These are phyloP conservation scores for Melinaea marsaeus DNA, from an alignment of 2,888 invertebrate genomes.

Conservation along the genomic window DNA sequence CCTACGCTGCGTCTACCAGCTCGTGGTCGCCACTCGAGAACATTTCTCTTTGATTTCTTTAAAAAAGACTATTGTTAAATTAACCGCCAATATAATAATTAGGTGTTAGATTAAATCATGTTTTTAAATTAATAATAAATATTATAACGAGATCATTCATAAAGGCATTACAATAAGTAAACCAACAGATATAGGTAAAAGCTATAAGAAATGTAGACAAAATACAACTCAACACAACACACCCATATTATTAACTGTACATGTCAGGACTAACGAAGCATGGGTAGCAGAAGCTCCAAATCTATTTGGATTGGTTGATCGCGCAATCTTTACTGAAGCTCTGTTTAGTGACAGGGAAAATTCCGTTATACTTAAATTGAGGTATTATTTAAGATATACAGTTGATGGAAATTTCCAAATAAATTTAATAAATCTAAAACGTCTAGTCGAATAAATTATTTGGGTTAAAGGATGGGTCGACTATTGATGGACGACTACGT, in stretches of 20 bases:
- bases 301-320: slow-evolving; percentile 16
- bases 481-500: not conserved
- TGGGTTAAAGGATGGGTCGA: not conserved
- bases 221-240: slow-evolving; percentile 21
- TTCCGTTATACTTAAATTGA: slow-evolving; percentile 19
- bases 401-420: slow-evolving; percentile 2
- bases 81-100: too few relatives aligned
- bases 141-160: too few relatives aligned
- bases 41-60: too few relatives aligned
- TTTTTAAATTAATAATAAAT: too few relatives aligned
- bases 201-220: slow-evolving; percentile 11
- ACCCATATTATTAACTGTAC: slow-evolving; percentile 5
- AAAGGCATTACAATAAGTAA: not conserved
- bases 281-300: not conserved
- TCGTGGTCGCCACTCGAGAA: too few relatives aligned
- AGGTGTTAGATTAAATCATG: too few relatives aligned
- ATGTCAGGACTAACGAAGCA: slow-evolving; percentile 3
- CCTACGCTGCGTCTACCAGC: too few relatives aligned
- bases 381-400: slow-evolving; percentile 14
- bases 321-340: slow-evolving; percentile 17
- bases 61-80: too few relatives aligned
- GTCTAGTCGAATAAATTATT: slow-evolving; percentile 1
- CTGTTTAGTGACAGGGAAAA: slow-evolving; percentile 21
- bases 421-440: slow-evolving; percentile 4
- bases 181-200: not conserved